Conservation (phyloP, 2,888 invertebrate species). For the Coelinius sp. region DNA sequence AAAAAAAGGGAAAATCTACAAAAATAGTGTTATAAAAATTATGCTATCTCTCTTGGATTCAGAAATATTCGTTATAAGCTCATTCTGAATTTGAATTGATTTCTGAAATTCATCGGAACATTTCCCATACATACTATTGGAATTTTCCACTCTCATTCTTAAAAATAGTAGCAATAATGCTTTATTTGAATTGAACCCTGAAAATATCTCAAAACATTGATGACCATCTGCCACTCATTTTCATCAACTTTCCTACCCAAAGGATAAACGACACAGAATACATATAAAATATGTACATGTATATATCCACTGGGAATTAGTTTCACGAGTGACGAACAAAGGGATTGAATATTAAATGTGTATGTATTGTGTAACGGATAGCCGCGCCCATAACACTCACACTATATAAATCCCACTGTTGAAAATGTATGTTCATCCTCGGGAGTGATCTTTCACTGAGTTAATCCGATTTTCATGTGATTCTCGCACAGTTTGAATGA, state of each 20-base stretch:
- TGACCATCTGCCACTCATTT: neutral
- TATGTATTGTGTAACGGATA: constrained; percentile 7
- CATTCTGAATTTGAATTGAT: no score
- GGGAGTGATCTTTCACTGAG: neutral
- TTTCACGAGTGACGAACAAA: constrained; percentile 22
- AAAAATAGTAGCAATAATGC: neutral
- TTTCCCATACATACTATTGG: no score
- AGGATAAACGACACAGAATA: neutral
- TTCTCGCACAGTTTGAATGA: neutral
- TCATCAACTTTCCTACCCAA: neutral
- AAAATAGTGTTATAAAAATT: no score
- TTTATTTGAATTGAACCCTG: neutral
- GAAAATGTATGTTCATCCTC: neutral
- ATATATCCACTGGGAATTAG: neutral
- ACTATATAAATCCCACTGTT: constrained; percentile 10
- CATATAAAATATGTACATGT: neutral
- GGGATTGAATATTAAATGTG: constrained; percentile 24
- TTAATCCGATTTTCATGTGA: constrained; percentile 23
- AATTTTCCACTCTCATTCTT: neutral
- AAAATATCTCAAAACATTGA: neutral
- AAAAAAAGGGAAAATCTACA: no score
- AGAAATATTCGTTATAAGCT: no score
- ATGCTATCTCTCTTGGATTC: no score
- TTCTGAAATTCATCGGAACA: no score
- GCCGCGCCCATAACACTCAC: constrained; percentile 10